phyloP scores from a whole-genome alignment of 2,888 invertebrate genomes.

The Galerucella nymphaeae region DNA sequence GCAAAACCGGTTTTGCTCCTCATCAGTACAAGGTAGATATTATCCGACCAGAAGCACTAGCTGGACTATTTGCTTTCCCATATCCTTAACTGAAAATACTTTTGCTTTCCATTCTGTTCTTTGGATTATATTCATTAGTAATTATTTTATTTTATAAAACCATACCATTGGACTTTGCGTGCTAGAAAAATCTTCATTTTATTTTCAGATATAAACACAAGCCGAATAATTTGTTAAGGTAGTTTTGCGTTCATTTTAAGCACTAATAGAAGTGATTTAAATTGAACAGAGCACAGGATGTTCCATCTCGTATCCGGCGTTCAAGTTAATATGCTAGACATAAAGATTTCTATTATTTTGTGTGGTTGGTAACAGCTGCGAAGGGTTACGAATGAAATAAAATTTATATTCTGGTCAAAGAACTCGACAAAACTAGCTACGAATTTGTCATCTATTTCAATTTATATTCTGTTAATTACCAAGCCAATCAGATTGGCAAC shows the following conservation, averaged over 20 bases:
- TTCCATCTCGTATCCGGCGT: no score
- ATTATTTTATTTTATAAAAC: neutral
- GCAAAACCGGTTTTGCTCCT: neutral
- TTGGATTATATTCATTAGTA: no score
- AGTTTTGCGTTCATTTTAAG: neutral
- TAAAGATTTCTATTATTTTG: no score
- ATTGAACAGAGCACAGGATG: no score
- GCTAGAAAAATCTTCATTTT: slow-evolving; percentile 29
- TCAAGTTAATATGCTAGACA: no score
- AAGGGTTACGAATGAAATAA: no score
- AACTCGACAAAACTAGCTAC: neutral
- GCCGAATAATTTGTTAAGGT: neutral
- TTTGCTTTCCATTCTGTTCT: no score
- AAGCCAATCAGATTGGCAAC: neutral
- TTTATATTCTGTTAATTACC: neutral
- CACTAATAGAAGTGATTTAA: neutral
- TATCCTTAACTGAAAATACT: no score
- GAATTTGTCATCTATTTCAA: neutral
- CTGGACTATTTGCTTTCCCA: no score
- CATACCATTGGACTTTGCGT: slow-evolving; percentile 38
- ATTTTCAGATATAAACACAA: slow-evolving; percentile 22
- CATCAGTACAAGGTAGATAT: no score
- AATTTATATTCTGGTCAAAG: neutral
- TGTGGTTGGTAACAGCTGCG: no score
- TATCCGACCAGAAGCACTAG: no score